phyloP scores from a whole-genome alignment of 2,888 invertebrate species.

The Aethes cnicana region DNA sequence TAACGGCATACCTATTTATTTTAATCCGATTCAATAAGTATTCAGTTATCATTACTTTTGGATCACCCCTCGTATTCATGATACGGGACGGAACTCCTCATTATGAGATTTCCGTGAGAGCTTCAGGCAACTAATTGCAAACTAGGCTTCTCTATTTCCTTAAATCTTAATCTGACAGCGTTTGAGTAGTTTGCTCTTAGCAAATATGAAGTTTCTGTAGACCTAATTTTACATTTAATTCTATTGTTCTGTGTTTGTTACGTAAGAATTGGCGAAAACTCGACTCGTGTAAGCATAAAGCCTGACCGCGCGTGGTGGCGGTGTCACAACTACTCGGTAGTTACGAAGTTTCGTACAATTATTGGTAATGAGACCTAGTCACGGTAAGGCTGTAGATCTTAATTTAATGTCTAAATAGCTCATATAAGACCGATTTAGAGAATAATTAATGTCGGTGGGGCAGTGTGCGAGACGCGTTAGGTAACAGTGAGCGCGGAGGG shows the following conservation, averaged over 20 bases:
- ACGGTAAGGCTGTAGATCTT: slow-evolving; percentile 39
- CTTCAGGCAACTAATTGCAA: slow-evolving; percentile 58
- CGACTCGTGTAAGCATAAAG: slow-evolving; percentile 40
- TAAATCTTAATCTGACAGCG: no score
- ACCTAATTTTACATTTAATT: slow-evolving; percentile 44
- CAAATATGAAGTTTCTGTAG: slow-evolving; percentile 33
- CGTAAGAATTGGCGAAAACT: slow-evolving; percentile 43
- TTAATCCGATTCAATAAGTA: no score
- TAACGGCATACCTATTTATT: no score
- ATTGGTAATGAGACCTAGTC: slow-evolving; percentile 15
- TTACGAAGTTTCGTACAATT: not conserved
- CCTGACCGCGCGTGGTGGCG: slow-evolving; percentile 38
- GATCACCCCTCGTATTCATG: slow-evolving; percentile 49
- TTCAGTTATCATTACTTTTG: no score
- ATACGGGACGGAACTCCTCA: slow-evolving; percentile 53
- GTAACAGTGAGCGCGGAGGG: slow-evolving; percentile 63
- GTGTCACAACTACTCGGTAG: slow-evolving; percentile 26
- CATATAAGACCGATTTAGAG: slow-evolving; percentile 60
- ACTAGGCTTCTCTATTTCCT: slow-evolving; percentile 13
- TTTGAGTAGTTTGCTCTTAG: slow-evolving; percentile 16
- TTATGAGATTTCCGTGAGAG: slow-evolving; percentile 60
- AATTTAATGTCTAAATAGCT: slow-evolving; percentile 50
- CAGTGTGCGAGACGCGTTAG: slow-evolving; percentile 74
- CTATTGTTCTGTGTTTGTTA: slow-evolving; percentile 53
- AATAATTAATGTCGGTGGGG: slow-evolving; percentile 74